Evolutionary conservation across 2,888 invertebrate species (phyloP).

Genomic region (Standfussiana lucernea): DNA sequence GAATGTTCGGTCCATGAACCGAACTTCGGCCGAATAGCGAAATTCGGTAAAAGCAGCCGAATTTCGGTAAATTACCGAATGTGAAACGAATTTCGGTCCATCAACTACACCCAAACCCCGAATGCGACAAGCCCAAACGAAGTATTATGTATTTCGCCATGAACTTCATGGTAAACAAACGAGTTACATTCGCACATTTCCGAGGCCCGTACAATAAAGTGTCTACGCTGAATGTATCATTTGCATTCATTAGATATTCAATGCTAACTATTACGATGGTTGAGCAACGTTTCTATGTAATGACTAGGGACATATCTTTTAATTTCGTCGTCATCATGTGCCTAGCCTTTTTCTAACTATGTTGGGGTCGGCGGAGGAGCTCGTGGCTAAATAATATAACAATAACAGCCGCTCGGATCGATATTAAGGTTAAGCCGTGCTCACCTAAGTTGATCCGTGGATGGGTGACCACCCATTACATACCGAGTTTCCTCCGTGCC

Average conservation of each 20-base stretch:
- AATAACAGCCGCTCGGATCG: too few species aligned
- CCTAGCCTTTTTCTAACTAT: background rate
- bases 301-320: background rate
- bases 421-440: too few species aligned
- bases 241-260: slow-evolving; percentile 46
- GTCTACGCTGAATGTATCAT: slow-evolving; percentile 23
- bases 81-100: too few species aligned
- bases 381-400: too few species aligned
- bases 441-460: too few species aligned
- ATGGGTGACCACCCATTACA: too few species aligned
- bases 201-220: background rate
- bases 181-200: background rate
- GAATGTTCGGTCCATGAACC: too few species aligned
- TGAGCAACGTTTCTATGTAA: slow-evolving; percentile 10
- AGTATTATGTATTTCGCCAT: background rate
- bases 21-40: too few species aligned
- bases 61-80: too few species aligned
- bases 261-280: slow-evolving; percentile 24
- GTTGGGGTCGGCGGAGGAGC: background rate
- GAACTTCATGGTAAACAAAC: slow-evolving; percentile 23
- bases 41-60: too few species aligned
- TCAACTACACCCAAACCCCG: too few species aligned
- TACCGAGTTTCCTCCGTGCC: too few species aligned
- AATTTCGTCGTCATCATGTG: background rate
- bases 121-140: background rate